phyloP scores from a whole-genome alignment of 2,113 vertebrate species.

The Strix uralensis region DNA sequence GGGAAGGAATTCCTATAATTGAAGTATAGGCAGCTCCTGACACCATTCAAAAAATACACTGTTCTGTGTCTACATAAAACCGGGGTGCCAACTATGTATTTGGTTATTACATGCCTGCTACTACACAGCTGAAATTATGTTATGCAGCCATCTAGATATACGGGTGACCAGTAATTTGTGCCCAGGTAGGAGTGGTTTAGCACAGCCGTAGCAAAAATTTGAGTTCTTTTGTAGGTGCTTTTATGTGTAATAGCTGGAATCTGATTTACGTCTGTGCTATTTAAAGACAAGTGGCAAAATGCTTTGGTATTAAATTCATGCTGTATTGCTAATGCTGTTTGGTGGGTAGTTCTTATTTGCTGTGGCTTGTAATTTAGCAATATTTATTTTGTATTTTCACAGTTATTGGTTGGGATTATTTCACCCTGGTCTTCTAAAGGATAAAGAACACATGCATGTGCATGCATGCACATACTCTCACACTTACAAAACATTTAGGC shows the following conservation, averaged over 20 bases:
- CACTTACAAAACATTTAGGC: background rate
- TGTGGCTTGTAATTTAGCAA: background rate
- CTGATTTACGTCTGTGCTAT: background rate
- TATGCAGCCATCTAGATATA: background rate
- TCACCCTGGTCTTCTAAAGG: background rate
- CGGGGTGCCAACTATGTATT: background rate
- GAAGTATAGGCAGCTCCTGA: background rate
- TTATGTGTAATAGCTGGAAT: background rate
- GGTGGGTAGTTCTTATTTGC: background rate
- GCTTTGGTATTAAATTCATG: background rate
- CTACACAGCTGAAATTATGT: background rate
- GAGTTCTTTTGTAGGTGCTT: background rate
- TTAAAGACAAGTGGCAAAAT: background rate
- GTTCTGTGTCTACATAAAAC: background rate
- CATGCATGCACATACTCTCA: no score
- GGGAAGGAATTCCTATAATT: background rate
- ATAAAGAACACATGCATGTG: background rate
- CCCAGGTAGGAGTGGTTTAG: background rate
- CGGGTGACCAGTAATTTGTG: background rate
- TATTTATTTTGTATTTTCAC: background rate
- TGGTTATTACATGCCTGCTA: background rate
- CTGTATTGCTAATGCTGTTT: background rate
- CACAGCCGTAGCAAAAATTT: background rate
- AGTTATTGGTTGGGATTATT: background rate
- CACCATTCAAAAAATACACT: fast-evolving